Evolutionary conservation across 2,888 invertebrate genomes (phyloP), one percentile per base, ranked within the genome.

Genomic region (Selenia dentaria): DNA sequence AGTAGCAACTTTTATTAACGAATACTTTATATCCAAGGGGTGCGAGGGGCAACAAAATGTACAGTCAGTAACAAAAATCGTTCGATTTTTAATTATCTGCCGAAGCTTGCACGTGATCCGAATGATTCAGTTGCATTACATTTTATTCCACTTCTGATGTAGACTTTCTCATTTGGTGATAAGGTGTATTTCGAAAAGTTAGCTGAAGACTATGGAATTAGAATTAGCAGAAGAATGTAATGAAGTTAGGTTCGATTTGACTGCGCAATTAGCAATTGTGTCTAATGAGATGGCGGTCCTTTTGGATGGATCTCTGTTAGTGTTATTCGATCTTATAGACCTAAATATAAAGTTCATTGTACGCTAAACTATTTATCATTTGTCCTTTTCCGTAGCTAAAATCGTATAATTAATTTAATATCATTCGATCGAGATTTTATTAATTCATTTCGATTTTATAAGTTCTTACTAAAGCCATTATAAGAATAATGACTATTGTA

Each of bases 21-120:
- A 48, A 31, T 32, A 29, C 31, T 50, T 36, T 42, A 42, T 20
- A 31, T 26, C 11, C 35, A 34, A 25, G 20, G 29, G 10, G 18
- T 14, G 14, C 6, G 10, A 28, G 25, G 24, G 25, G 16, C 11
- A 31, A 12, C 70, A 71, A 72, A 72, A 71, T 70, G 82, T 85
- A 83, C 79, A 80, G 67, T 75, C 67, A 71, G 75, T 73, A 74
- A 81, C 83, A 83, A 84, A 87, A 88, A 84, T 86, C 78, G 75
- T 81, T 86, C 86, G 88, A 88, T 88, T 88, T 89, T 88, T 87
- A 89, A 89, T 89, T 88, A 88, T 85, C 76, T 76, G 63, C 69
- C 63, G 70, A 62, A 60, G 59, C 67, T 59, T 54, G 79, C 74
- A 74, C 86, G 86, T 87, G 88, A 86, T 75, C 72, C 59, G 87